These are phyloP conservation scores for Acromyrmex heyeri DNA, from an alignment of 1,140 invertebrate genomes.

Conservation along the genomic window DNA sequence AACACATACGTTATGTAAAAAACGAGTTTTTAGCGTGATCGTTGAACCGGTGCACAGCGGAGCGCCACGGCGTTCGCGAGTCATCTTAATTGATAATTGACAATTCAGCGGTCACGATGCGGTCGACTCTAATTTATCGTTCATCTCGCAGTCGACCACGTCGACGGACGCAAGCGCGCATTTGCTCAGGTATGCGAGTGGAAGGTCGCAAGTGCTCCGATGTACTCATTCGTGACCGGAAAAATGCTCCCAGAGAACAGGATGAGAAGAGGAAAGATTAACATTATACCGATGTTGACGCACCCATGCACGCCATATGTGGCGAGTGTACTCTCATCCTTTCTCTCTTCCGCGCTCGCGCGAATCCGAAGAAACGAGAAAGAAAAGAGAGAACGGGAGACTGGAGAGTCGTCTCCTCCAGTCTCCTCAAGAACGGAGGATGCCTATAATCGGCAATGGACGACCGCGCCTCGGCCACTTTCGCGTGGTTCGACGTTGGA, in stretches of 20 bases:
- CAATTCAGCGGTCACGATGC: slow-evolving; percentile 27
- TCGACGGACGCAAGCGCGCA: not conserved
- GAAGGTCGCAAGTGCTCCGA: slow-evolving; percentile 58
- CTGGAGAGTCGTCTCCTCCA: slow-evolving; percentile 49
- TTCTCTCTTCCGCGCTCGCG: slow-evolving; percentile 64
- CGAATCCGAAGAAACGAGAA: not conserved
- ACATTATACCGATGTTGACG: slow-evolving; percentile 3
- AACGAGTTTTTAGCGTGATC: not conserved
- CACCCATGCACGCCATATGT: not conserved
- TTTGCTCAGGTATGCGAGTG: slow-evolving; percentile 51
- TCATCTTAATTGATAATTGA: slow-evolving; percentile 29
- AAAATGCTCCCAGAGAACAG: slow-evolving; percentile 52
- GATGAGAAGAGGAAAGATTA: slow-evolving; percentile 53
- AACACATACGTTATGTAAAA: not conserved
- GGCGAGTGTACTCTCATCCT: slow-evolving; percentile 22
- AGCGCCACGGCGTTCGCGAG: not conserved
- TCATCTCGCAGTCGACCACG: not conserved
- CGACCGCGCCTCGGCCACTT: slow-evolving; percentile 82
- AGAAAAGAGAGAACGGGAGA: slow-evolving; percentile 1
- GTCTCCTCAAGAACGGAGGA: slow-evolving; percentile 70
- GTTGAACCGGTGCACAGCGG: not conserved
- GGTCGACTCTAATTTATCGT: slow-evolving; percentile 26
- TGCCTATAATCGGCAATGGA: slow-evolving; percentile 85
- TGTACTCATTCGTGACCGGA: slow-evolving; percentile 69
- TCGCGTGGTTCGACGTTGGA: slow-evolving; percentile 76